Evolutionary conservation across 2,888 invertebrate genomes (phyloP), one percentile per base, ranked within the genome.

Genomic region (Alcis repandata): DNA sequence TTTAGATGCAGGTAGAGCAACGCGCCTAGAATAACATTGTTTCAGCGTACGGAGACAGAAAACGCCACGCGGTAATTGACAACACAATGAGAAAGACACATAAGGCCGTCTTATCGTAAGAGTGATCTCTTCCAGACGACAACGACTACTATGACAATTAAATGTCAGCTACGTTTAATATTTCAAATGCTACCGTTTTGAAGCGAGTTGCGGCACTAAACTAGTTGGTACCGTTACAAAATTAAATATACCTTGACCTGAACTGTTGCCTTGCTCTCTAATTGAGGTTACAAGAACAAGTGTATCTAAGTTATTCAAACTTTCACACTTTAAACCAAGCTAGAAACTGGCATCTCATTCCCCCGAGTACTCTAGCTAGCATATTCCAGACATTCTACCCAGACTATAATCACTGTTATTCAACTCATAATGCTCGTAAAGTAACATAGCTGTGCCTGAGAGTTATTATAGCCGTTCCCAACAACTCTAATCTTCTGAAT

Each of bases 401-500:
- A 38, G 52, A 53, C 61, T 46, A 56, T 62, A 64, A 59, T 64
- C 59, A 46, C 60, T 38, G 57, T 52, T 57, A 59, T 51, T 51
- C 49, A 64, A 41, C 27, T 65, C 43, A 46, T 65, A 57, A 60
- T 57, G 48, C 32, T 48, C 41, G 48, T 63, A 49, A 59, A 54
- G 52, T 52, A 61, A 46, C 59, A 49, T 22, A 53, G 57, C 65
- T 11, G 20, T 53, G 53, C 22, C 59, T 56, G 49, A 15, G 59
- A 65, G 20, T 59, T 56, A 64, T 65, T 56, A 51, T 57, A 7
- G 38, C 40, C 32, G 48, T 46, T 57, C 33, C 33, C 54, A 49
- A 63, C 38, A 65, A 57, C 56, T 66, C 46, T 66, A 66, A 62
- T 60, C 59, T 63, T 41, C 59, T 70, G 63, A 68, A 63, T 63